Percentiles rank a stretch among this genome's conserved stretches.
Evolutionary conservation across 2,888 invertebrate species (phyloP).

Genomic region (Xestia xanthographa): DNA sequence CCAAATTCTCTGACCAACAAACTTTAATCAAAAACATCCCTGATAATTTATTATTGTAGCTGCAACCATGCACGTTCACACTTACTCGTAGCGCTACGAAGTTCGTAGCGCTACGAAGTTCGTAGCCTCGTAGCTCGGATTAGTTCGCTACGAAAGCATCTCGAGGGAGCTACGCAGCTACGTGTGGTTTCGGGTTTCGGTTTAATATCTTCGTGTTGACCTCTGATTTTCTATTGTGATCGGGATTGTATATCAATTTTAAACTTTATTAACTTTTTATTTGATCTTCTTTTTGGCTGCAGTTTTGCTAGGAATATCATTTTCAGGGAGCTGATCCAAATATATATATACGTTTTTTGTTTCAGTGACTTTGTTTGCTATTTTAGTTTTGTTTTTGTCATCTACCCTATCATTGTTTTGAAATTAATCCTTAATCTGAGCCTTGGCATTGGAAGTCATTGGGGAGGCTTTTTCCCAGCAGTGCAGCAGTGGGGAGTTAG

Average conservation of each 20-base stretch:
- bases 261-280: neutral
- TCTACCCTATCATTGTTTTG: no score
- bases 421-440: no score
- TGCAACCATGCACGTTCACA: constrained; percentile 21
- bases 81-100: constrained; percentile 25
- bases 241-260: constrained; percentile 4
- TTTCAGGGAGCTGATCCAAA: neutral
- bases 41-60: constrained; percentile 1
- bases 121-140: constrained; percentile 42
- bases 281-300: neutral
- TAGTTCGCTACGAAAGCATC: constrained; percentile 45
- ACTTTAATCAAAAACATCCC: neutral
- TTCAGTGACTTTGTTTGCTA: no score
- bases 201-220: constrained; percentile 42
- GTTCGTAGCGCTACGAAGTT: constrained; percentile 33
- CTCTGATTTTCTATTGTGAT: constrained; percentile 35
- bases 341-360: no score
- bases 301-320: neutral
- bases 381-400: no score
- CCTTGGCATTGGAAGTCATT: no score
- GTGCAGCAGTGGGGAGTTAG: no score
- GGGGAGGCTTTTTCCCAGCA: no score
- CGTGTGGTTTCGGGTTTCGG: constrained; percentile 38
- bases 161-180: constrained; percentile 49
- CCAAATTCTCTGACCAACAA: neutral